Evolutionary conservation across 2,113 vertebrate species (phyloP), one percentile per base, ranked within the genome.

Genomic region (Shinisaurus crocodilurus): DNA sequence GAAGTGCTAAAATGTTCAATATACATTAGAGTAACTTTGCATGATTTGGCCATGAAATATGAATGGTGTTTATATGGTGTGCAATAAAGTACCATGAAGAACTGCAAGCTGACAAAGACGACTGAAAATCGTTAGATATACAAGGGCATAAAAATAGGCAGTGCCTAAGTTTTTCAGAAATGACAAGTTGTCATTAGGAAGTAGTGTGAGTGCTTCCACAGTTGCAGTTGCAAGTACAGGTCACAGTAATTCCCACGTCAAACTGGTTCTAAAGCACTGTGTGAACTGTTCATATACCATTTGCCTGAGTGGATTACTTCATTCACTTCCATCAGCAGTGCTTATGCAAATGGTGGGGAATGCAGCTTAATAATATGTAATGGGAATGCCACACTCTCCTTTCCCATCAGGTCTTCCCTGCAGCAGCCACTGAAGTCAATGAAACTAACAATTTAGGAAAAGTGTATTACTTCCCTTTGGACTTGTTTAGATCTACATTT

Each of bases 1-100:
- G 25, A 1, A 18, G 76, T 12, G 65, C 63, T 25, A 27, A 63
- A 10, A 9, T 50, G 93, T 84, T 86, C 40, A 29, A 85, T 93
- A 77, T 60, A 90, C 90, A 90, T 6, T 70, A 29, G 43, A 91
- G 84, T 80, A 20, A 86, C 27, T 69, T 88, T 77, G 72, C 48
- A 87, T 29, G 72, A 63, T 37, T 7, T 1, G 43, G 48, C 4
- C 60, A 79, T 91, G 86, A 72, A 91, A 84, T 91, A 91, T 85
- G 74, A 85, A 81, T 72, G 48, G 74, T 70, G 54, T 82, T 60
- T 40, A 63, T 23, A 87, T 90, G 8, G 8, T 75, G 80, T 7
- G 20, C 27, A 32, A 76, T 76, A 65, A 65, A 40, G 15, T 15
- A 86, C 79, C 16, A 60, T 32, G 77, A 92, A 67, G 40, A 67